A percentile compares a stretch with the other conserved stretches of the same genome.
phyloP scores from a whole-genome alignment of 2,797 vertebrate species.

The Coluber constrictor region DNA sequence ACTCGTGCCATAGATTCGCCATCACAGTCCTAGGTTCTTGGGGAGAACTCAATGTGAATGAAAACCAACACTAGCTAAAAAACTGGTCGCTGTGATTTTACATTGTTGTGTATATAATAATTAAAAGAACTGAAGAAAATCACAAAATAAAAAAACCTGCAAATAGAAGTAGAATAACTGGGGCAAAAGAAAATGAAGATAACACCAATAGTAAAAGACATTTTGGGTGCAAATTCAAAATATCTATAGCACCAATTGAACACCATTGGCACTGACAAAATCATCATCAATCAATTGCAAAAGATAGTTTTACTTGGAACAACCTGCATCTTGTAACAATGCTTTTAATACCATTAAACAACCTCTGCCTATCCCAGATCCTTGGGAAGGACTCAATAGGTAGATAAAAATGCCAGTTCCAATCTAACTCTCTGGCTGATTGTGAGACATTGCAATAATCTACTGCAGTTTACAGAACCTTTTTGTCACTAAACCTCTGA shows the following conservation, averaged over 20 bases:
- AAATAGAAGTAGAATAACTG: background rate
- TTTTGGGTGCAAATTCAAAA: background rate
- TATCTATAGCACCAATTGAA: background rate
- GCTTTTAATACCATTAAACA: background rate
- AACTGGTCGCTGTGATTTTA: background rate
- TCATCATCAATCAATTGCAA: background rate
- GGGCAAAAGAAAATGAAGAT: background rate
- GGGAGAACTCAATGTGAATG: background rate
- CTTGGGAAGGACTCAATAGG: background rate
- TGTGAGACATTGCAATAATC: background rate
- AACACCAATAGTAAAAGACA: background rate
- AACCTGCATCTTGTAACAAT: background rate
- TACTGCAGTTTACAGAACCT: background rate
- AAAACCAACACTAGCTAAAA: background rate
- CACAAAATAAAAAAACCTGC: background rate
- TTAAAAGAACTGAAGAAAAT: background rate
- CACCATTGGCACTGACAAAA: background rate
- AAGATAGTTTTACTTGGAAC: background rate
- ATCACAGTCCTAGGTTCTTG: background rate
- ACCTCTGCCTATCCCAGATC: background rate
- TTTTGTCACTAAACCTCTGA: background rate
- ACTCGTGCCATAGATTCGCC: too few species aligned
- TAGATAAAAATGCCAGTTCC: background rate
- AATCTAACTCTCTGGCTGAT: background rate
- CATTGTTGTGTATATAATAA: background rate